phyloP scores from a whole-genome alignment of 2,888 invertebrate species.

The Lasioglossum pauxillum region DNA sequence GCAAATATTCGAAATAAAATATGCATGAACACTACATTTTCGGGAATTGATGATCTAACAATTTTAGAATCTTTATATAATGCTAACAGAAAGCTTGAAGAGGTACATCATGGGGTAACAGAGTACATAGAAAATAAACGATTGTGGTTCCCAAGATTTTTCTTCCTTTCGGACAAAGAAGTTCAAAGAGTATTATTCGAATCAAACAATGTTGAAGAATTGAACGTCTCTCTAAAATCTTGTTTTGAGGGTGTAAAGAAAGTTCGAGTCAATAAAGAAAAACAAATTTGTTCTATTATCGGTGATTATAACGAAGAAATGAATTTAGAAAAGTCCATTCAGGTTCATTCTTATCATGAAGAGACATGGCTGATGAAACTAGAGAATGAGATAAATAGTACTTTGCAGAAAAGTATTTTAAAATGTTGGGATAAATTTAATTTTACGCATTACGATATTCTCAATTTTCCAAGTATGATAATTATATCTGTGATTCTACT shows the following conservation, averaged over 20 bases:
- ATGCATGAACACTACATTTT: conserved; percentile 71
- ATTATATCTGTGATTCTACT: conserved; percentile 87
- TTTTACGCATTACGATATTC: conserved; percentile 85
- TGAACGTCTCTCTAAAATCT: conserved; percentile 88
- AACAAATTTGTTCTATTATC: conserved; percentile 87
- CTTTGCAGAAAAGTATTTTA: conserved; percentile 82
- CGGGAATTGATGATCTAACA: conserved; percentile 71
- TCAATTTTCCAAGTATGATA: conserved; percentile 88
- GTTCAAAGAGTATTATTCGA: conserved; percentile 90
- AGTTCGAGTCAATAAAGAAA: conserved; percentile 85
- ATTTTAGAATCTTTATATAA: conserved; percentile 80
- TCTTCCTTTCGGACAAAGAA: conserved; percentile 91
- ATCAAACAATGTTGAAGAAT: conserved; percentile 87
- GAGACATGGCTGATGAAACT: conserved; percentile 89
- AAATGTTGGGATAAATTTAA: conserved; percentile 77
- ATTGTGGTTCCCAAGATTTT: conserved; percentile 89
- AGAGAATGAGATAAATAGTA: conserved; percentile 86
- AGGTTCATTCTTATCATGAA: conserved; percentile 86
- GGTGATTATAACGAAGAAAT: conserved; percentile 88
- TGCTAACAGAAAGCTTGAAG: conserved; percentile 86
- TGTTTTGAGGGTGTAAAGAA: conserved; percentile 89
- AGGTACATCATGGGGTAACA: conserved; percentile 87
- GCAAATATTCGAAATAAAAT: conserved; percentile 81
- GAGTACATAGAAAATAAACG: conserved; percentile 89
- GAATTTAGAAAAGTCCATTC: conserved; percentile 78